Evolutionary conservation across 2,888 invertebrate genomes (phyloP).

Genomic region (Colletes collaris): DNA sequence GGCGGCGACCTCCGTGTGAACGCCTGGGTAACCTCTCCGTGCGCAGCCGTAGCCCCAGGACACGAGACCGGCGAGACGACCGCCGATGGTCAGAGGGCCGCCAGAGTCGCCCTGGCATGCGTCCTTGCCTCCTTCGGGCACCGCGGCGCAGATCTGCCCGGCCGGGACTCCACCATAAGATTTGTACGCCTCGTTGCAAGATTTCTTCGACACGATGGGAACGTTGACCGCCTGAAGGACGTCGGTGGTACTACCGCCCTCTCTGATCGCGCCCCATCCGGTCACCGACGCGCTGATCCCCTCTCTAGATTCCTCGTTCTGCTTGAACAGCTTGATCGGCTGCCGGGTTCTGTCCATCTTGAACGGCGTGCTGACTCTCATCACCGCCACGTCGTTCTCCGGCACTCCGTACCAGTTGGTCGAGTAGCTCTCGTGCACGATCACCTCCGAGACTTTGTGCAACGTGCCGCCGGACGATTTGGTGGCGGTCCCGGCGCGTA

Average conservation of each 20-base stretch:
- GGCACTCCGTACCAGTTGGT: conserved; percentile 58
- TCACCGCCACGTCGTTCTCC: conserved; percentile 84
- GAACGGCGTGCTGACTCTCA: conserved; percentile 84
- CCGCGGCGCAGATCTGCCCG: conserved; percentile 86
- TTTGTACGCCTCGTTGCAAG: conserved; percentile 84
- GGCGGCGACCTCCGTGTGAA: conserved; percentile 84
- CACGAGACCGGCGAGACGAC: conserved; percentile 74
- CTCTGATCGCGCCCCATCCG: conserved; percentile 70
- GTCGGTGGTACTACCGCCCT: conserved; percentile 26
- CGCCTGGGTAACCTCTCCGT: conserved; percentile 82
- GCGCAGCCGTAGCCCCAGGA: conserved; percentile 85
- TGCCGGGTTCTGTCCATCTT: conserved; percentile 82
- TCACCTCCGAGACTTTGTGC: conserved; percentile 39
- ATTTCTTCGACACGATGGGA: conserved; percentile 84
- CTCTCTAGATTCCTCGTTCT: conserved; percentile 62
- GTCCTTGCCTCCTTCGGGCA: conserved; percentile 84
- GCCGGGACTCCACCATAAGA: conserved; percentile 67
- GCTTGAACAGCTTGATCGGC: conserved; percentile 83
- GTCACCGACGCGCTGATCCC: conserved; percentile 62
- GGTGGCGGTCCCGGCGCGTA: conserved; percentile 79
- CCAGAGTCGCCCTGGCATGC: conserved; percentile 78
- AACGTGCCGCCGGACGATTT: conserved; percentile 69
- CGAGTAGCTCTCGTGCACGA: conserved; percentile 60
- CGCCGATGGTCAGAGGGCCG: conserved; percentile 72
- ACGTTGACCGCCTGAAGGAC: conserved; percentile 84